Evolutionary conservation across 2,888 invertebrate genomes (phyloP), one percentile per base, ranked within the genome.

Genomic region (Diaperis boleti): DNA sequence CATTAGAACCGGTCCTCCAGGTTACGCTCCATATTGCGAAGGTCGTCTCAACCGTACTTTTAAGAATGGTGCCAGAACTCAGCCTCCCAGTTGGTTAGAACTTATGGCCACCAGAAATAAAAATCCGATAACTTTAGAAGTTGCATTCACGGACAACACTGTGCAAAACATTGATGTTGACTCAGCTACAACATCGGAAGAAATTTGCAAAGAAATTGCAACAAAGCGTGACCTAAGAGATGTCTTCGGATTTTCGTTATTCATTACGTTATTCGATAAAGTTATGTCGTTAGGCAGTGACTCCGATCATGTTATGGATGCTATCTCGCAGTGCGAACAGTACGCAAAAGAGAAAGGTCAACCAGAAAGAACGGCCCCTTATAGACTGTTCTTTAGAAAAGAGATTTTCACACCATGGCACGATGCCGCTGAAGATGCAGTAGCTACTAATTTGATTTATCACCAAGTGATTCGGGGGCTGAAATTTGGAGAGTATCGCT

Each of bases 351-450:
- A 96, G 80, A 91, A 93, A 78, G 94, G 95, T 0, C 88, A 89
- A 1, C 88, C 90, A 57, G 95, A 96, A 78, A 86, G 91, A 70
- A 91, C 88, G 74, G 94, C 94, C 2, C 92, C 93, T 0, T 98
- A 96, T 96, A 87, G 92, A 70, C 80, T 96, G 44, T 94, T 92
- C 81, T 89, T 92, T 78, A 85, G 94, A 49, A 92, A 92, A 83
- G 97, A 97, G 84, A 92, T 97, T 59, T 95, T 95, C 79, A 86
- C 91, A 14, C 93, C 95, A 0, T 97, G 97, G 97, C 95, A 96
- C 77, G 91, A 96, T 82, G 92, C 96, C 2, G 79, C 86, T 0
- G 86, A 89, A 61, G 97, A 97, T 82, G 79, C 87, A 0, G 86
- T 92, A 0, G 92, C 95, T 1, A 95, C 95, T 0, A 89, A 94